Percentiles rank a stretch among this genome's conserved stretches.
Conservation (phyloP, 2,113 vertebrate genomes). For the Patagioenas fasciata region DNA sequence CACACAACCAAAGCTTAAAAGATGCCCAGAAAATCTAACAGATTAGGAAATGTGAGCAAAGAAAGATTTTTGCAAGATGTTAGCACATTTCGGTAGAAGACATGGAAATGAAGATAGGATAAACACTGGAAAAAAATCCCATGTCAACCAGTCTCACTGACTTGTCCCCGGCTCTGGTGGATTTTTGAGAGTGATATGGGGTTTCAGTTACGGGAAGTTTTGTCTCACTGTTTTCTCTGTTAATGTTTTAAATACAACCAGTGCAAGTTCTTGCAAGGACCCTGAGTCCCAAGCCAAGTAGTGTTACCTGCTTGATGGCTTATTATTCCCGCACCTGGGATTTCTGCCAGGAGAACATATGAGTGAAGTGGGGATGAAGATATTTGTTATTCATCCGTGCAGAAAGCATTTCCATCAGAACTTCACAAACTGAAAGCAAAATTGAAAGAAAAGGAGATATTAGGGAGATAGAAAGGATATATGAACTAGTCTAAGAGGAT, state of each 20-base stretch:
- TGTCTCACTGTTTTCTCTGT: neutral
- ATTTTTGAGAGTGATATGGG: neutral
- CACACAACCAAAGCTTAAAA: neutral
- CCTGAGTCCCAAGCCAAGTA: neutral
- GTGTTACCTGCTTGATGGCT: slow-evolving; percentile 20
- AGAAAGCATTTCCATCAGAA: slow-evolving; percentile 27
- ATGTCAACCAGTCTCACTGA: neutral
- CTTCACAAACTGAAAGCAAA: slow-evolving; percentile 35
- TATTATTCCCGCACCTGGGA: slow-evolving; percentile 32
- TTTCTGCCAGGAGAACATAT: slow-evolving; percentile 49
- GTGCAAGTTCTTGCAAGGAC: slow-evolving; percentile 41
- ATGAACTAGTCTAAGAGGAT: neutral
- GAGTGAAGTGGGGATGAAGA: slow-evolving; percentile 12
- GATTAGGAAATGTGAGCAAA: neutral
- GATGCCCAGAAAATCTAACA: neutral
- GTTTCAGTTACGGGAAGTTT: slow-evolving; percentile 2
- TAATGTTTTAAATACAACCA: slow-evolving; percentile 5
- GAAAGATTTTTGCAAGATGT: neutral
- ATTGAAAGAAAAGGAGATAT: neutral
- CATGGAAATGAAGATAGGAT: neutral
- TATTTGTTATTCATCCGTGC: slow-evolving; percentile 23
- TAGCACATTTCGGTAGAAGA: neutral
- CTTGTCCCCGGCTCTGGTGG: neutral
- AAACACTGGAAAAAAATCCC: neutral
- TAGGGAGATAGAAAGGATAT: neutral